Evolutionary conservation across 2,797 vertebrate genomes (phyloP).

Genomic region (Corythornis leucogaster): DNA sequence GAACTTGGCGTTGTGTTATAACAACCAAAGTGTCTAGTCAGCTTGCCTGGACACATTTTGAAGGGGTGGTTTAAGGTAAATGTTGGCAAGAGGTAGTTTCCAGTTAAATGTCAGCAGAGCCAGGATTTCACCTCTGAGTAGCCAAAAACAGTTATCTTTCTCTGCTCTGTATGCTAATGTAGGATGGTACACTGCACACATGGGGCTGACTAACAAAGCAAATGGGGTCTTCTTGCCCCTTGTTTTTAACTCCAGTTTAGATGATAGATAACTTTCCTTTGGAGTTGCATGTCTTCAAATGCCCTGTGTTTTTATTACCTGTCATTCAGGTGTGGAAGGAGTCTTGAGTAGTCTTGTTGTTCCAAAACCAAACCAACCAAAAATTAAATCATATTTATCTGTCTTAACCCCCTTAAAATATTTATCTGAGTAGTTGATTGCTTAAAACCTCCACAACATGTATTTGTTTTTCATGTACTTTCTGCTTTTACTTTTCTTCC

Average conservation of each 20-base stretch:
- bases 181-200: neutral
- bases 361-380: neutral
- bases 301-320: neutral
- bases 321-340: neutral
- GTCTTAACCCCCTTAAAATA: neutral
- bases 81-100: neutral
- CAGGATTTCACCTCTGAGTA: neutral
- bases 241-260: neutral
- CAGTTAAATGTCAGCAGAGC: neutral
- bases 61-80: neutral
- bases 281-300: neutral
- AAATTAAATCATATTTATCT: accelerated
- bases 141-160: neutral
- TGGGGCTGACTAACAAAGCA: neutral
- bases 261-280: neutral
- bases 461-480: neutral
- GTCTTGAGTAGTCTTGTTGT: neutral
- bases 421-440: accelerated
- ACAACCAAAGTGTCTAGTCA: neutral
- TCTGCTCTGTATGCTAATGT: neutral
- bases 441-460: neutral
- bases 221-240: neutral
- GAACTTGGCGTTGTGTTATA: neutral
- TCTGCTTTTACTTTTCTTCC: neutral
- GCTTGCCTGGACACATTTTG: neutral